Evolutionary conservation across 2,888 invertebrate species (phyloP), one percentile per base, ranked within the genome.

Genomic region (Candidula unifasciata): DNA sequence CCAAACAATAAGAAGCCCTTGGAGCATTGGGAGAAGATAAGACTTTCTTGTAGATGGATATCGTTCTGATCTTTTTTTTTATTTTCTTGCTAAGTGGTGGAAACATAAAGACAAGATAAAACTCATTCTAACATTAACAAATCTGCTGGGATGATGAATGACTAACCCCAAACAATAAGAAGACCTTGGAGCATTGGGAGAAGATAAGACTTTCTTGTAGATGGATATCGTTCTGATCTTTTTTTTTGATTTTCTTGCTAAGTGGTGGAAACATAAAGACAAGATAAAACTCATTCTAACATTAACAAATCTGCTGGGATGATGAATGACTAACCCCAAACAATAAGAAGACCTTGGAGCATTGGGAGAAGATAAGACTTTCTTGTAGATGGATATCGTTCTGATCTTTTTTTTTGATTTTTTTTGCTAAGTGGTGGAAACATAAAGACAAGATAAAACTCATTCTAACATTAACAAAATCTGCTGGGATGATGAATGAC

Each of bases 381-480:
- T 24, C 30, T 54, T 57, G 57, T 81, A 84, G 24, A 91, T 60
- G 13, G 91, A 90, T 27, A 89, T 90, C 37, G 91, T 91, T 87
- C 89, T 90, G 27, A 90, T 90, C 88, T 91, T 92, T 89, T 91
- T 91, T n/a, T n/a, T n/a, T n/a, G n/a, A n/a, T n/a, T n/a, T n/a
- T n/a, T n/a, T n/a, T n/a, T n/a, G n/a, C n/a, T n/a, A n/a, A n/a
- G n/a, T n/a, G n/a, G n/a, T n/a, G n/a, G n/a, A n/a, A n/a, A n/a
- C n/a, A n/a, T n/a, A n/a, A n/a, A n/a, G n/a, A n/a, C n/a, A n/a
- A n/a, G n/a, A n/a, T n/a, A n/a, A n/a, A n/a, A n/a, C n/a, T n/a
- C n/a, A n/a, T n/a, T n/a, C n/a, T n/a, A n/a, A n/a, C n/a, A n/a
- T n/a, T n/a, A n/a, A n/a, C n/a, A n/a, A n/a, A n/a, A n/a, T n/a